Evolutionary conservation across 2,888 invertebrate species (phyloP).

Genomic region (Scotopteryx bipunctaria): DNA sequence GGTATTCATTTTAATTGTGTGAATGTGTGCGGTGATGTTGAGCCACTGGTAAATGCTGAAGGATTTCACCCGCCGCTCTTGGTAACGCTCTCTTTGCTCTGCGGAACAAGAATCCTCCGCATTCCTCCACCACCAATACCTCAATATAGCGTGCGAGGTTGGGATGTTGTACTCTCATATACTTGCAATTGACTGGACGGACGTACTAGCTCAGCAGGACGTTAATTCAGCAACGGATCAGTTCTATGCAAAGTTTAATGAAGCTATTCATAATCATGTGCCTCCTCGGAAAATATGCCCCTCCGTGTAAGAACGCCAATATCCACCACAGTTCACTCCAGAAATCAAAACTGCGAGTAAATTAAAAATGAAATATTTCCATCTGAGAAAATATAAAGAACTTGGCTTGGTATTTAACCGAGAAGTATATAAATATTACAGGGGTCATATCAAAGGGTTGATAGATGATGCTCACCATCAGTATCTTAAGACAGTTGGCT

Average conservation of each 20-base stretch:
- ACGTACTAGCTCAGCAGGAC: not conserved
- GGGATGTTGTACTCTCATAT: conserved; percentile 1
- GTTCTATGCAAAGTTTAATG: conserved; percentile 3
- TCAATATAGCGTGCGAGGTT: not conserved
- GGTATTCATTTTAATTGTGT: not conserved
- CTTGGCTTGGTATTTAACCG: conserved; percentile 3
- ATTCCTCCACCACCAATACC: not conserved
- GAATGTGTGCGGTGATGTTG: not conserved
- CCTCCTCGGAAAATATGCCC: not conserved
- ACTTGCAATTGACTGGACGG: conserved; percentile 10
- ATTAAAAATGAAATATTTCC: conserved; percentile 10
- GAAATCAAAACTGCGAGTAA: conserved; percentile 11
- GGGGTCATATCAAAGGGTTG: not conserved
- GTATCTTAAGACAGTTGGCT: not conserved
- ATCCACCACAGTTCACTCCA: not conserved
- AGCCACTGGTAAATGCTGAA: conserved; percentile 1
- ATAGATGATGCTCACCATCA: not conserved
- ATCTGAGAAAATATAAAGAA: conserved; percentile 7
- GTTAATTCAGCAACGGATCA: not conserved
- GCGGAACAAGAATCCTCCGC: not conserved
- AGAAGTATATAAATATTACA: not conserved
- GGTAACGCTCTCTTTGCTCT: not conserved
- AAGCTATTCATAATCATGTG: not conserved
- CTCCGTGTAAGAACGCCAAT: not conserved
- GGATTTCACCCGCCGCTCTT: not conserved